phyloP scores from a whole-genome alignment of 2,113 vertebrate species.

The Glaucidium brasilianum region DNA sequence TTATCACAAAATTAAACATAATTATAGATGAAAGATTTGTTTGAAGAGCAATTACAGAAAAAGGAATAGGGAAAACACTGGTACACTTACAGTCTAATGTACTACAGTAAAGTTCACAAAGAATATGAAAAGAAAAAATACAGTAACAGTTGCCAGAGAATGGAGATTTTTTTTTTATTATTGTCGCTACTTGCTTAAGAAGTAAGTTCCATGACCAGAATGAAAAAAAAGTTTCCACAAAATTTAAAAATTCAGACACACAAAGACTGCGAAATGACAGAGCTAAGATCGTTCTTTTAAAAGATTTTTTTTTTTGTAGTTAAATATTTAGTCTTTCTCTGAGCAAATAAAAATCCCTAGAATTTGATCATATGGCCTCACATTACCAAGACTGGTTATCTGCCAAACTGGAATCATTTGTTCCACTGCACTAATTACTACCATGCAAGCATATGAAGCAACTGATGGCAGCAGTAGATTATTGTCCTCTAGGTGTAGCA shows the following conservation, averaged over 20 bases:
- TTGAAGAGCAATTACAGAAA: neutral
- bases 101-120: neutral
- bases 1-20: neutral
- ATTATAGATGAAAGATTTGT: neutral
- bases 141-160: neutral
- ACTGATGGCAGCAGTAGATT: neutral
- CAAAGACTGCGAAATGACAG: neutral
- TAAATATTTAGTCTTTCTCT: neutral
- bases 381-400: slow-evolving; percentile 8
- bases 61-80: neutral
- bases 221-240: neutral
- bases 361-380: neutral
- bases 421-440: neutral
- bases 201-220: neutral
- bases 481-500: neutral
- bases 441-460: neutral
- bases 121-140: neutral
- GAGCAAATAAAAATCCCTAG: neutral
- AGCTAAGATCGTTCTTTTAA: neutral
- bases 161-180: neutral
- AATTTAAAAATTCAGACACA: neutral
- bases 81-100: neutral
- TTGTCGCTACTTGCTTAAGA: neutral
- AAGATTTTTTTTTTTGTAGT: neutral
- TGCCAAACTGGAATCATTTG: slow-evolving; percentile 7